Conservation (phyloP, 2,888 invertebrate genomes). For the Myopa testacea region DNA sequence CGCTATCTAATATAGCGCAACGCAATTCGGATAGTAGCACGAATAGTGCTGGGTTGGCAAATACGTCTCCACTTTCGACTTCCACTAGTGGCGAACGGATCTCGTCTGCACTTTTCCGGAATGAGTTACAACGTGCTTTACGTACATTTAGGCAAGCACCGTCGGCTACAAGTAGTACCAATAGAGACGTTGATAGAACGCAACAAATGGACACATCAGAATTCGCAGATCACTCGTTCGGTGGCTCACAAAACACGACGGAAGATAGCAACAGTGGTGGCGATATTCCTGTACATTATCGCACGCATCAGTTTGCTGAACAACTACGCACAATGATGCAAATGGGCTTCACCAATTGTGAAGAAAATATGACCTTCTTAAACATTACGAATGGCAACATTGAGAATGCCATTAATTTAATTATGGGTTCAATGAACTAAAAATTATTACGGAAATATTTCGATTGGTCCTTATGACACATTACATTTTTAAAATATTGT, state of each 20-base stretch:
- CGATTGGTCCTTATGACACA: background rate
- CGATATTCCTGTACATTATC: conserved; percentile 59
- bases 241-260: conserved; percentile 27
- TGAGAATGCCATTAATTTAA: conserved; percentile 89
- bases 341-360: conserved; percentile 89
- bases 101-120: conserved; percentile 83
- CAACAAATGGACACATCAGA: conserved; percentile 55
- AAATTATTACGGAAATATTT: background rate
- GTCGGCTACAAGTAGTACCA: conserved; percentile 32
- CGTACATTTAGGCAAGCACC: conserved; percentile 48
- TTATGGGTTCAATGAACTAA: conserved; percentile 72
- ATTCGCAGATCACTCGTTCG: conserved; percentile 29
- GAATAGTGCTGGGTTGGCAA: conserved; percentile 41
- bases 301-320: conserved; percentile 67
- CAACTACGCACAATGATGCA: conserved; percentile 87
- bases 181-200: conserved; percentile 34
- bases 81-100: conserved; percentile 67
- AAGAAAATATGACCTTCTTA: conserved; percentile 85
- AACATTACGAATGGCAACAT: conserved; percentile 84
- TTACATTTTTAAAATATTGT: background rate
- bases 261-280: conserved; percentile 53
- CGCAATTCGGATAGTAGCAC: conserved; percentile 56
- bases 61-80: conserved; percentile 32
- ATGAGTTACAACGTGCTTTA: conserved; percentile 81
- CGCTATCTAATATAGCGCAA: conserved; percentile 66